Base-by-base conservation (phyloP, 2,888 invertebrate genomes). In the Mallateleia sp. region DNA sequence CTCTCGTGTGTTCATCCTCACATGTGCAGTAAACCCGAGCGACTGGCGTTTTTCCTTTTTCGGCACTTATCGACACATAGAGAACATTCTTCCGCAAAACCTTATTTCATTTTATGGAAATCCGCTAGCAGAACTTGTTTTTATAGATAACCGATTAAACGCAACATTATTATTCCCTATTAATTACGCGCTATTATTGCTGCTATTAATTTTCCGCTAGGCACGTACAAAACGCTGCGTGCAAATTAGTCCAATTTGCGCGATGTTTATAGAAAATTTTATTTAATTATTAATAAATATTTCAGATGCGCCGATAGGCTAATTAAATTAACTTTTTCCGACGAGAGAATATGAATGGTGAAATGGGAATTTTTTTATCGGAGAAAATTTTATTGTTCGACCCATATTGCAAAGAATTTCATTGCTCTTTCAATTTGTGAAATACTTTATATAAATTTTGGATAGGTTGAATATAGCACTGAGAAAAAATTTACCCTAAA, bases 51-150 rank as follows among this genome's bases (percentile, higher is more conserved):
- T 66, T 71, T 79, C 87, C 83, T 87, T 87, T 87, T 87, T 75
- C 71, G 87, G 66, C 79, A 79, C 83, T 87, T 80, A 83, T 87
- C 82, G 79, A 83, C 83, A 75, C 82, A 74, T 34, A 47, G 74
- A 54, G 15, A 58, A 77, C 75, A 69, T 64, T 78, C 79, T 78
- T 82, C 81, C 85, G 74, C 79, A 78, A 78, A 80, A 38, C 78
- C 60, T 78, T 78, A 66, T 66, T 82, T 69, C 69, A 74, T 52
- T 79, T 79, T 75, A 83, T 75, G 87, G 83, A 80, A 80, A 84
- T 75, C 6, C 34, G 5, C 42, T 58, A 80, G 87, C 83, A 83
- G 75, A 72, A 84, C 84, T 42, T 50, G 69, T 85, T 85, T 71
- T 78, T 72, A 34, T 24, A 32, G 77, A 71, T 52, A 54, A 45